phyloP scores from a whole-genome alignment of 2,888 invertebrate genomes.

The Aphodius granarius region DNA sequence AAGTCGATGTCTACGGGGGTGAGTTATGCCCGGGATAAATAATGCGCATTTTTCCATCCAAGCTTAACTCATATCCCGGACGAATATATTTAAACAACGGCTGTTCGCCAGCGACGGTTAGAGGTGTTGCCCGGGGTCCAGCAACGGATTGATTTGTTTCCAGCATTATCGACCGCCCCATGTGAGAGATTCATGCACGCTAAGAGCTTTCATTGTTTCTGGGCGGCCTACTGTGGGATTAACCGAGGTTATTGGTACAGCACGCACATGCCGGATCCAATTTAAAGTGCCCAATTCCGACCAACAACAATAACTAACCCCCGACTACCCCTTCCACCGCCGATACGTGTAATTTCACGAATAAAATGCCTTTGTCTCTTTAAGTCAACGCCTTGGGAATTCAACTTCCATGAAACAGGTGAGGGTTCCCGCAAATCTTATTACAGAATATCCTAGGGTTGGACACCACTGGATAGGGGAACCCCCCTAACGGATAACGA shows the following conservation, averaged over 20 bases:
- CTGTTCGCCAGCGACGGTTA: not conserved
- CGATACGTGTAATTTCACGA: conserved; percentile 32
- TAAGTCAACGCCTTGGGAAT: conserved; percentile 43
- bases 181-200: conserved; percentile 20
- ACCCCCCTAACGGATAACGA: conserved; percentile 7
- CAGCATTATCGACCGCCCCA: conserved; percentile 23
- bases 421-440: conserved; percentile 43
- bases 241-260: conserved; percentile 15
- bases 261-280: conserved; percentile 16
- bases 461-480: conserved; percentile 1
- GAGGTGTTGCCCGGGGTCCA: conserved; percentile 24
- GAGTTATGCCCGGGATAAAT: conserved; percentile 1
- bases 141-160: conserved; percentile 27
- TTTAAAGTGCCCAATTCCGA: conserved; percentile 22
- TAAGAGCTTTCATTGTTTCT: conserved; percentile 25
- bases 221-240: conserved; percentile 23
- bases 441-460: conserved; percentile 35
- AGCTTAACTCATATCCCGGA: conserved; percentile 5
- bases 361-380: conserved; percentile 38
- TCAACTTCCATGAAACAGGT: conserved; percentile 40
- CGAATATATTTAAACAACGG: conserved; percentile 9
- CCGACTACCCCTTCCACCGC: not conserved
- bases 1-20: not conserved
- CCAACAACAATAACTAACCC: not conserved
- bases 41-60: conserved; percentile 6